phyloP scores from a whole-genome alignment of 2,888 invertebrate species.

The Andrena dorsata region DNA sequence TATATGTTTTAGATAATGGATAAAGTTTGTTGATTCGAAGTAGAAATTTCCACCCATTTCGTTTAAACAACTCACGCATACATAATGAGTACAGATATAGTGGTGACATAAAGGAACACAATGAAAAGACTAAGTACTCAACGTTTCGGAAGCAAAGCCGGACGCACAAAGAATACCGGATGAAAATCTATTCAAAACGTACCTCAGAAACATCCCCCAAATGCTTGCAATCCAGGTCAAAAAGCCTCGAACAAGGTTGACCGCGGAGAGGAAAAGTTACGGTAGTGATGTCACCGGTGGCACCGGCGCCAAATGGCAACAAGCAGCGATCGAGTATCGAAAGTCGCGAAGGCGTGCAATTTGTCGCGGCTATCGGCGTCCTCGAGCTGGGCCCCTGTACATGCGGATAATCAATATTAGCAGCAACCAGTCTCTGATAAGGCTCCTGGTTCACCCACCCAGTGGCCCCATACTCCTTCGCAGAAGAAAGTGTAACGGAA shows the following conservation, averaged over 20 bases:
- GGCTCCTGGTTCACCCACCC: slow-evolving; percentile 54
- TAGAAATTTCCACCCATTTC: neutral
- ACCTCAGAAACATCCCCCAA: neutral
- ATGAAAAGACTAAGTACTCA: no score
- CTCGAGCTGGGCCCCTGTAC: slow-evolving; percentile 52
- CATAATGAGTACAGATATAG: no score
- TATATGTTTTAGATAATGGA: no score
- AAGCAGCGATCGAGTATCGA: slow-evolving; percentile 70
- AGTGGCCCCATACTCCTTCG: slow-evolving; percentile 33
- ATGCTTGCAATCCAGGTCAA: neutral
- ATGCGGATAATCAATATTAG: slow-evolving; percentile 75
- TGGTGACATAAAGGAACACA: no score
- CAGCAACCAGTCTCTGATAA: slow-evolving; percentile 73
- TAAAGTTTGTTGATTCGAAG: neutral
- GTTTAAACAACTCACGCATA: no score
- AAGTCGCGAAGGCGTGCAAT: slow-evolving; percentile 67
- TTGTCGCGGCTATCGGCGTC: slow-evolving; percentile 70
- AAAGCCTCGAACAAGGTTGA: neutral
- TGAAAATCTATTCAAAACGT: no score
- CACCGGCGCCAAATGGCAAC: slow-evolving; percentile 72
- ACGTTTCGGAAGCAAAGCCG: no score
- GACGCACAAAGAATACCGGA: no score
- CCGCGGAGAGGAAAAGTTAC: slow-evolving; percentile 9
- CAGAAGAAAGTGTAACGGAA: slow-evolving; percentile 54
- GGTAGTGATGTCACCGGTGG: slow-evolving; percentile 57